Base-by-base conservation (phyloP, 2,888 invertebrate species). In the Neocrepidodera transversa region DNA sequence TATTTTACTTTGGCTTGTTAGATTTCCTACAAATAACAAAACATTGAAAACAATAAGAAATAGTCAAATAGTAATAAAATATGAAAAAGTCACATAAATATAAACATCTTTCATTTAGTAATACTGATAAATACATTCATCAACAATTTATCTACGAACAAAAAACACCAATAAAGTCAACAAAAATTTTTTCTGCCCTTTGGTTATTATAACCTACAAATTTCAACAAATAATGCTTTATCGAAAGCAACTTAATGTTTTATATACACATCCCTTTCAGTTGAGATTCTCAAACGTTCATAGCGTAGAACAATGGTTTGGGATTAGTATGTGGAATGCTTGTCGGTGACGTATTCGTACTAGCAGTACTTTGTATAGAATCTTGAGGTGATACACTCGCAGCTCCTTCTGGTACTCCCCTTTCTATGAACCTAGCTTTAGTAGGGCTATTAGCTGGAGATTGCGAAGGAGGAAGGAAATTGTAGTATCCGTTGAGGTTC, bases 281-380 rank as follows among this genome's bases (percentile, higher is more conserved):
- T 38, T n/a, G 16, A 10, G 36, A 38, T 48, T 26, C 54, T 91
- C 89, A 92, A 81, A 92, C 92, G 75, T 92, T 92, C 92, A 92
- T 92, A 40, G 92, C 91, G 75, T 92, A 92, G 77, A 90, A 92
- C 28, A 92, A 83, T 32, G 89, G 87, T 66, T 81, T 81, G 71
- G 77, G 76, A 70, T 79, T 75, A 55, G 78, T 77, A 80, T 82
- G 82, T 0, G 84, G 83, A 18, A 83, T 76, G 2, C 82, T 76
- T 17, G 79, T 81, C 17, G 82, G 81, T 2, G 82, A 81, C 48
- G 82, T 79, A 14, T 59, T 58, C 8, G 57, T 51, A 40, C 62
- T 62, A 4, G 53, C 26, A 18, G 42, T 53, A 26, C 35, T 56
- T 11, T 49, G 48, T 10, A 63, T 18, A 10, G 83, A 83, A 26